phyloP scores from a whole-genome alignment of 2,113 vertebrate species.

The Tragelaphus buxtoni region DNA sequence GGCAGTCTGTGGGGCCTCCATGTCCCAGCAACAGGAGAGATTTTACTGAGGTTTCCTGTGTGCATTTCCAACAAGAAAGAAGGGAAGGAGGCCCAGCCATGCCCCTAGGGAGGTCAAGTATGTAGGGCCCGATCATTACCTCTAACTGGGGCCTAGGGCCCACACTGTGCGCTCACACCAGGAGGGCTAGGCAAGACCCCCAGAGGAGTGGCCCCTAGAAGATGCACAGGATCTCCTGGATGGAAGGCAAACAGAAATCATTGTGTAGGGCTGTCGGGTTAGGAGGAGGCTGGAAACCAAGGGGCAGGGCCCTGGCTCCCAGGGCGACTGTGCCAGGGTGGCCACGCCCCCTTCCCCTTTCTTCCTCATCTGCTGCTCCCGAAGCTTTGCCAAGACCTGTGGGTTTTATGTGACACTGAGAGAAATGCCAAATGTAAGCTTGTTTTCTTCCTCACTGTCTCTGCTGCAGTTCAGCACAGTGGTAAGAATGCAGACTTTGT shows the following conservation, averaged over 20 bases:
- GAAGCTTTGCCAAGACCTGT: background rate
- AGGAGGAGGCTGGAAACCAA: background rate
- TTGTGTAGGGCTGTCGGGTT: background rate
- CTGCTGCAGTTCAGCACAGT: background rate
- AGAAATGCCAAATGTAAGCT: background rate
- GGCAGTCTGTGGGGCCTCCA: background rate
- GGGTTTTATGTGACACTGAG: background rate
- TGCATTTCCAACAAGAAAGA: background rate
- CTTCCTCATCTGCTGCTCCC: background rate
- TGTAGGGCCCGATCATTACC: background rate
- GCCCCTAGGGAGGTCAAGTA: background rate
- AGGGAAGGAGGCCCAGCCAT: background rate
- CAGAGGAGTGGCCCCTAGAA: background rate
- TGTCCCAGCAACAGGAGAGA: background rate
- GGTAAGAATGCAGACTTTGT: background rate
- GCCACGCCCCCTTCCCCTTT: background rate
- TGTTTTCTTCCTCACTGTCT: background rate
- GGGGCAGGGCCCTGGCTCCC: background rate
- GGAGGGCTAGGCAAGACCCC: background rate
- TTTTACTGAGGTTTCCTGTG: slow-evolving; percentile 6
- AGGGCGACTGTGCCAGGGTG: fast-evolving
- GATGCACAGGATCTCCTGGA: background rate
- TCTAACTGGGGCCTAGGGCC: background rate
- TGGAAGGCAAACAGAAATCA: background rate
- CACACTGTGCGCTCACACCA: background rate